A percentile compares a stretch with the other conserved stretches of the same genome.
phyloP scores from a whole-genome alignment of 2,113 vertebrate species.

The Piprites chloris region DNA sequence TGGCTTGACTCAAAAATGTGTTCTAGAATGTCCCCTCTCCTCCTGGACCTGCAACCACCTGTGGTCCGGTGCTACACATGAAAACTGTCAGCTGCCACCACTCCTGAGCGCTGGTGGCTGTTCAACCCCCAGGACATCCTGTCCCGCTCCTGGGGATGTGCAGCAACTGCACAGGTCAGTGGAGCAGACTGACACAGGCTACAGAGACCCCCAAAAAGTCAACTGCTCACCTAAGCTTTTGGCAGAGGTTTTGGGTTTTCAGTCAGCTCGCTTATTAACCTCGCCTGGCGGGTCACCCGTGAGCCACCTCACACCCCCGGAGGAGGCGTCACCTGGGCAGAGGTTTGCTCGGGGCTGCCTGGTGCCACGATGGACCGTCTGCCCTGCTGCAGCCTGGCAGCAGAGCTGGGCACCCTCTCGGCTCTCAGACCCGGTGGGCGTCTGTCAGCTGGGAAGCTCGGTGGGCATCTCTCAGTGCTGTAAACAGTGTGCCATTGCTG shows the following conservation, averaged over 20 bases:
- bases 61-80: too few species aligned
- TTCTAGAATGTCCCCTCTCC: background rate
- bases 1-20: background rate
- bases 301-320: background rate
- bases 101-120: rapidly evolving
- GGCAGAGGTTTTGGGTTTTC: background rate
- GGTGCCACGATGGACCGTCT: rapidly evolving
- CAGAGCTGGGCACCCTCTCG: background rate
- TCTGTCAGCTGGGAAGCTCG: background rate
- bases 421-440: background rate
- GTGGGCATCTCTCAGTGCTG: rapidly evolving
- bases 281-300: rapidly evolving
- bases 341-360: rapidly evolving
- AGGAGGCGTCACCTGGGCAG: background rate
- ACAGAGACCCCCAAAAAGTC: background rate
- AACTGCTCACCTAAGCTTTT: rapidly evolving
- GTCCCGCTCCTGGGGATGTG: rapidly evolving
- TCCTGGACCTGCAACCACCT: background rate
- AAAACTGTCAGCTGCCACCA: background rate
- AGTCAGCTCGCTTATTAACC: background rate
- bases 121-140: background rate
- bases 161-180: background rate
- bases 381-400: background rate
- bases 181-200: background rate
- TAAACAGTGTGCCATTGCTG: rapidly evolving